Evolutionary conservation across 2,888 invertebrate species (phyloP).

Genomic region (Spilarctia lutea): DNA sequence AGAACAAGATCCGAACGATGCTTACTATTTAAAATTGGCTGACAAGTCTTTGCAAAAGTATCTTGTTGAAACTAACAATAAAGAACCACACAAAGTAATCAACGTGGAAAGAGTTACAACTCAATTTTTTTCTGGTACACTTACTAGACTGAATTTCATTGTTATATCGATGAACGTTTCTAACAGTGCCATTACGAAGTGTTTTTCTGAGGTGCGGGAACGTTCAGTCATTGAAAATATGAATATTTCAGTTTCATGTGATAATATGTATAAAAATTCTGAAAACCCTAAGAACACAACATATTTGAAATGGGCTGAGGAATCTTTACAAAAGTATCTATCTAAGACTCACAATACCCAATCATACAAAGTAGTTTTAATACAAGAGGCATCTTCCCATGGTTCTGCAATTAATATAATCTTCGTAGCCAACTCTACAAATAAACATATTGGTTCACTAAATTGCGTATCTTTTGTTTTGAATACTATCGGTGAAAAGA

Average conservation of each 20-base stretch:
- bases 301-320: slow-evolving; percentile 16
- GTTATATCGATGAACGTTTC: neutral
- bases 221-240: slow-evolving; percentile 25
- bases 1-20: slow-evolving; percentile 30
- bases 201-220: slow-evolving; percentile 12
- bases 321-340: slow-evolving; percentile 23
- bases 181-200: neutral
- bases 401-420: slow-evolving; percentile 8
- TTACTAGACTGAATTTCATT: slow-evolving; percentile 15
- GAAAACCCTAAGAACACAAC: slow-evolving; percentile 6
- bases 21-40: slow-evolving; percentile 10
- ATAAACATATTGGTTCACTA: neutral
- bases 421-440: slow-evolving; percentile 9
- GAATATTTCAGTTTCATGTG: slow-evolving; percentile 46
- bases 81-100: slow-evolving; percentile 1
- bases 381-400: slow-evolving; percentile 46
- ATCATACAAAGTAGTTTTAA: slow-evolving; percentile 28
- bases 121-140: slow-evolving; percentile 12
- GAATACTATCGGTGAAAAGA: slow-evolving; percentile 47
- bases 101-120: slow-evolving; percentile 7
- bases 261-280: neutral
- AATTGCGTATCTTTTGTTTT: slow-evolving; percentile 49
- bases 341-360: neutral
- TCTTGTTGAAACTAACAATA: neutral
- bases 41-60: slow-evolving; percentile 16